These are phyloP conservation scores for Apocrypta bakeri DNA, from an alignment of 1,140 invertebrate genomes.

Conservation along the genomic window DNA sequence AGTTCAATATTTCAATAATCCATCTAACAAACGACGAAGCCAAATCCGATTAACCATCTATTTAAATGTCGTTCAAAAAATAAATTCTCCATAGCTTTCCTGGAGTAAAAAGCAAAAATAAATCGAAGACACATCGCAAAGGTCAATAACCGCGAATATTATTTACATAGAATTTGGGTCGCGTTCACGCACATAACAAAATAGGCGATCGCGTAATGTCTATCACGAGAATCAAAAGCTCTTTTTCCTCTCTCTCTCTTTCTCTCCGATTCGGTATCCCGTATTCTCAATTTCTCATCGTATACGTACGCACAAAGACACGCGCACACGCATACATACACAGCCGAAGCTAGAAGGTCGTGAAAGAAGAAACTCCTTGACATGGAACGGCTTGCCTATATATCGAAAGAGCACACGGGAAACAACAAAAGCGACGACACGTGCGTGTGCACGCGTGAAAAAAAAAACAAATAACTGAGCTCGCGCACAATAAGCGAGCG, in stretches of 20 bases:
- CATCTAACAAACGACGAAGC: too few species aligned
- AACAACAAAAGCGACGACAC: not conserved
- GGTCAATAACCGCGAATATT: slow-evolving; percentile 38
- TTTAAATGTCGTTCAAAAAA: not conserved
- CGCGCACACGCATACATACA: too few species aligned
- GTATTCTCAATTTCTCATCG: not conserved
- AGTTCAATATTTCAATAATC: too few species aligned
- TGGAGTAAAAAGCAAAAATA: too few species aligned
- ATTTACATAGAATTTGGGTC: slow-evolving; percentile 53
- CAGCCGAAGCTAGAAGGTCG: not conserved
- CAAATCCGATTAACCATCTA: too few species aligned
- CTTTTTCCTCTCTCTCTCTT: not conserved
- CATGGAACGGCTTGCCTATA: not conserved
- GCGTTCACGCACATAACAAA: slow-evolving; percentile 33
- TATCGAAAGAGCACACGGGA: not conserved
- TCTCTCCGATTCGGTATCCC: not conserved
- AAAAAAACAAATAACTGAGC: not conserved
- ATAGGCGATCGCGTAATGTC: slow-evolving; percentile 52
- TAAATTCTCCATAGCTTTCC: not conserved
- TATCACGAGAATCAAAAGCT: slow-evolving; percentile 55
- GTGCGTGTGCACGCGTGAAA: too few species aligned
- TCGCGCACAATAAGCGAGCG: not conserved
- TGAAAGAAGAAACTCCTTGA: not conserved
- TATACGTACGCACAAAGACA: too few species aligned
- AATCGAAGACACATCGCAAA: too few species aligned